Conservation (phyloP, 2,888 invertebrate genomes). For the Hirtodrosophila cameraria region DNA sequence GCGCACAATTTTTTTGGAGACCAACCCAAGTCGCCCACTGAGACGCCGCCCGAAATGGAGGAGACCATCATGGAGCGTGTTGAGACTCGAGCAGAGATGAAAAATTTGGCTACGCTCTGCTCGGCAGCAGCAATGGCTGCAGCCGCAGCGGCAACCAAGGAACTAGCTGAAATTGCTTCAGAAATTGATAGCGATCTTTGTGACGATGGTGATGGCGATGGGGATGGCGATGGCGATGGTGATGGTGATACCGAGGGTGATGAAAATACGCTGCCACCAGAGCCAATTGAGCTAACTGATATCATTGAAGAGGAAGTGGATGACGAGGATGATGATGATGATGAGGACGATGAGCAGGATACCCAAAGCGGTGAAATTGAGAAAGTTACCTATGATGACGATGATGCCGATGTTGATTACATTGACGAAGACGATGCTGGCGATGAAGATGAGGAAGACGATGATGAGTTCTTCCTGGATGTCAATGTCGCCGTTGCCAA, state of each 20-base stretch:
- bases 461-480: conserved; percentile 69
- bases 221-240: no score
- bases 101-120: conserved; percentile 80
- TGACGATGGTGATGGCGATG: no score
- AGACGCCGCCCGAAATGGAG: conserved; percentile 81
- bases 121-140: conserved; percentile 80
- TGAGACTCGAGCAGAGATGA: conserved; percentile 76
- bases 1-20: conserved; percentile 83
- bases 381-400: conserved; percentile 61
- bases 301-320: conserved; percentile 67
- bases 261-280: conserved; percentile 70
- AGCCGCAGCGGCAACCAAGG: conserved; percentile 61
- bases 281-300: conserved; percentile 62
- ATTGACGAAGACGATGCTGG: conserved; percentile 78
- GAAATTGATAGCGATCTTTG: conserved; percentile 60
- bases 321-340: conserved; percentile 64
- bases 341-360: conserved; percentile 72
- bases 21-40: conserved; percentile 84
- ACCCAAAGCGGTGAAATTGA: conserved; percentile 79
- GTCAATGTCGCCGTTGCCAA: conserved; percentile 62
- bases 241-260: conserved; percentile 48
- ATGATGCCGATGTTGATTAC: conserved; percentile 73
- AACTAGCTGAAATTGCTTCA: conserved; percentile 41
- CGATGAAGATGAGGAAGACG: conserved; percentile 73
- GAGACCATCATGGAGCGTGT: conserved; percentile 64